These are phyloP conservation scores for Megaustenia siamemsis DNA, from an alignment of 2,888 invertebrate genomes.

Conservation along the genomic window DNA sequence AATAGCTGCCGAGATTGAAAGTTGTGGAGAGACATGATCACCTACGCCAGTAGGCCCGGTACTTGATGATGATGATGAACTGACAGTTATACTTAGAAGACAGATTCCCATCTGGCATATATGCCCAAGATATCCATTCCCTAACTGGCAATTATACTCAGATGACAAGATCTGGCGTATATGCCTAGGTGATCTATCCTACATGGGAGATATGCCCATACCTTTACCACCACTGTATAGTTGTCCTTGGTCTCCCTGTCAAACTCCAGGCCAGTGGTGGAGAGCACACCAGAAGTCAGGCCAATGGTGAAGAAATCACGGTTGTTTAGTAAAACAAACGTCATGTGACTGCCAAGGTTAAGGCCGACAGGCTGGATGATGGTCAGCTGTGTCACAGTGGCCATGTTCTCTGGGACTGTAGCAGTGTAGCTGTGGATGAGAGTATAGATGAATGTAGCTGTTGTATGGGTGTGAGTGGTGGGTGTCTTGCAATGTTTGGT, in stretches of 20 bases:
- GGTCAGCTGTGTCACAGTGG: conserved; percentile 88
- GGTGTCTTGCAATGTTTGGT: no score
- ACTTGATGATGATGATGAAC: no score
- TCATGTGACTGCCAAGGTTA: conserved; percentile 91
- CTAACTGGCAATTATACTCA: no score
- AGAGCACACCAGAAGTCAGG: conserved; percentile 92
- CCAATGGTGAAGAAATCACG: conserved; percentile 92
- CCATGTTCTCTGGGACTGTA: conserved; percentile 90
- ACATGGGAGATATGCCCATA: no score
- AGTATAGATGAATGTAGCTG: not conserved
- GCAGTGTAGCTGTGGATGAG: conserved; percentile 87
- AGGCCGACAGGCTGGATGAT: conserved; percentile 92
- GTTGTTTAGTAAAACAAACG: conserved; percentile 92
- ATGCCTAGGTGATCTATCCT: no score
- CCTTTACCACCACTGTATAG: conserved; percentile 92
- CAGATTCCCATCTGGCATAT: no score
- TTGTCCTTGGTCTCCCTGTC: conserved; percentile 91
- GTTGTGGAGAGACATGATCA: no score
- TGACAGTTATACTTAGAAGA: no score
- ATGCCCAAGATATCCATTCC: no score
- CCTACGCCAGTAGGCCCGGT: no score
- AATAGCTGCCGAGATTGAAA: no score
- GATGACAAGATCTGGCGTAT: no score
- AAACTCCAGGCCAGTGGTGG: conserved; percentile 89
- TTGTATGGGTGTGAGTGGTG: not conserved